phyloP scores from a whole-genome alignment of 2,888 invertebrate genomes.

The Leptarthrus brevirostris region DNA sequence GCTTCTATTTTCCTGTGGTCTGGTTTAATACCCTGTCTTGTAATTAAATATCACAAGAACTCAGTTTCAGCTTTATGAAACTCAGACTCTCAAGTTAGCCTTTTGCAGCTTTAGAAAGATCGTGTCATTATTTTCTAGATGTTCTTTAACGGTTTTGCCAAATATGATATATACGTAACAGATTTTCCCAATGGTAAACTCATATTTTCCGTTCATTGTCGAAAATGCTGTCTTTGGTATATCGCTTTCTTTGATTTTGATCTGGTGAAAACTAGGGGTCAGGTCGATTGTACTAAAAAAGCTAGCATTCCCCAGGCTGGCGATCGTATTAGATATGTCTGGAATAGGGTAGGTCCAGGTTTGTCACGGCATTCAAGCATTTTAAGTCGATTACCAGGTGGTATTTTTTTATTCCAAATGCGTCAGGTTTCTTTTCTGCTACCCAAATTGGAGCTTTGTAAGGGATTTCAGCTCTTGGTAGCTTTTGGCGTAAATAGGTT shows the following conservation, averaged over 20 bases:
- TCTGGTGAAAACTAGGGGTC: constrained; percentile 51
- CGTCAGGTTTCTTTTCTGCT: constrained; percentile 13
- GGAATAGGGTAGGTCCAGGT: constrained; percentile 20
- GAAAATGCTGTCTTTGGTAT: constrained; percentile 51
- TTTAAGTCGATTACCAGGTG: constrained; percentile 29
- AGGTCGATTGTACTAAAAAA: constrained; percentile 45
- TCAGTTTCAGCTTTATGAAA: no score
- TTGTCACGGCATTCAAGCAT: constrained; percentile 32
- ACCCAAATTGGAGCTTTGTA: constrained; percentile 52
- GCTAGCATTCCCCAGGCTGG: constrained; percentile 33
- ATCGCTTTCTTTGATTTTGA: constrained; percentile 43
- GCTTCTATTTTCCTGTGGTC: no score
- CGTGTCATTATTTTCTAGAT: constrained; percentile 47
- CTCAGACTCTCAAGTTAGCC: constrained; percentile 47
- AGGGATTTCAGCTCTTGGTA: constrained; percentile 54
- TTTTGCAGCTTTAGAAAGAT: constrained; percentile 48
- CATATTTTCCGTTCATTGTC: constrained; percentile 53
- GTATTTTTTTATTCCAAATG: constrained; percentile 11
- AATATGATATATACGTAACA: constrained; percentile 55
- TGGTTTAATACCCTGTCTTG: no score
- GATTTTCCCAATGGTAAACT: constrained; percentile 52
- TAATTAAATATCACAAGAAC: no score
- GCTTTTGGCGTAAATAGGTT: constrained; percentile 9
- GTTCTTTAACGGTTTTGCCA: constrained; percentile 47
- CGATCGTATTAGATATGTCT: constrained; percentile 31